These are phyloP conservation scores for Halcyon badia DNA, from an alignment of 2,797 vertebrate species.

Conservation along the genomic window DNA sequence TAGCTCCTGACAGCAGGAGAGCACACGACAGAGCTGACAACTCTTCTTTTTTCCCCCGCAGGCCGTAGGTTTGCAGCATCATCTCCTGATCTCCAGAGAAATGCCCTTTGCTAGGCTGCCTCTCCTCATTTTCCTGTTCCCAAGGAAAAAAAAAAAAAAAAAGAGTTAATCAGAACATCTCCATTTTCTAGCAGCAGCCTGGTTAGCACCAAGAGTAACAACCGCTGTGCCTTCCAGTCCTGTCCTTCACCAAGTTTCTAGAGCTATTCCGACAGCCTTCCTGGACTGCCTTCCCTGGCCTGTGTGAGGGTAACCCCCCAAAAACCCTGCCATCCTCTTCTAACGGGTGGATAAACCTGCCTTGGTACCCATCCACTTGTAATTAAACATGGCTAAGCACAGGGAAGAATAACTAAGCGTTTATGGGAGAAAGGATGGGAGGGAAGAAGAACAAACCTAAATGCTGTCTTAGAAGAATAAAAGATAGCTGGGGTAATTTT, in stretches of 20 bases:
- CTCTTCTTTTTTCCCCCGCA: not conserved
- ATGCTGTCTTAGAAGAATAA: not conserved
- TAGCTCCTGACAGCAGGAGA: constrained; percentile 1
- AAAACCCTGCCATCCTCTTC: not conserved
- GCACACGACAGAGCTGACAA: not conserved
- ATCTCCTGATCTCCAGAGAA: constrained; percentile 36
- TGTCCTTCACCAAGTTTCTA: fast-evolving
- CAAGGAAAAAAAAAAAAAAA: not conserved
- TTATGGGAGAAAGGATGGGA: not conserved
- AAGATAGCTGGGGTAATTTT: not conserved
- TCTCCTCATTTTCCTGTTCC: constrained; percentile 48
- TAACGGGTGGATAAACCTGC: not conserved
- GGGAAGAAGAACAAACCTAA: not conserved
- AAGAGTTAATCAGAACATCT: not conserved
- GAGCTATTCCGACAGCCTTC: not conserved
- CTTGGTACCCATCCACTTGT: not conserved
- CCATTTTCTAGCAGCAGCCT: not conserved
- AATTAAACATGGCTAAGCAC: not conserved
- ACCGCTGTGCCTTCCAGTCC: not conserved
- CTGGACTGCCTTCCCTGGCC: not conserved
- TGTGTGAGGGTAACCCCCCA: not conserved
- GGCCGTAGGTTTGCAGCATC: constrained; percentile 2
- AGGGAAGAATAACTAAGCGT: not conserved
- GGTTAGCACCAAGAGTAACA: not conserved
- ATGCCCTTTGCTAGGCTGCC: constrained; percentile 36